phyloP scores from a whole-genome alignment of 2,888 invertebrate species.

The Lycophotia porphyrea region DNA sequence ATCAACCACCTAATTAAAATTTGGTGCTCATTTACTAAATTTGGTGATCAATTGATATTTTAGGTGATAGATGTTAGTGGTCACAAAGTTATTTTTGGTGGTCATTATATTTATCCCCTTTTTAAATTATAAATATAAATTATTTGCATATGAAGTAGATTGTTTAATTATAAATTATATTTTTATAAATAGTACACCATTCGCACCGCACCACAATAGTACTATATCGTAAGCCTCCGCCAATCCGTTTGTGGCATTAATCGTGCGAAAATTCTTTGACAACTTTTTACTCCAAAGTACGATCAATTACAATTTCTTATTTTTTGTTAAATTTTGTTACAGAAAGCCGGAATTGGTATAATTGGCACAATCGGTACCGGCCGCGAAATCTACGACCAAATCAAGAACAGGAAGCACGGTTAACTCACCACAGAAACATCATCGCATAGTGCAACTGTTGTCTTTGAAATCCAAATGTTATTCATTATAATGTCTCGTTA shows the following conservation, averaged over 20 bases:
- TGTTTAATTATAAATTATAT: no score
- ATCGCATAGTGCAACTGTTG: background rate
- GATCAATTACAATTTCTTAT: background rate
- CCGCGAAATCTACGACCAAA: conserved; percentile 64
- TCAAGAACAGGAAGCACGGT: conserved; percentile 57
- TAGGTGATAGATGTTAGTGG: no score
- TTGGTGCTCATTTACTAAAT: no score
- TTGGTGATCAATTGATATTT: no score
- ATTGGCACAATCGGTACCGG: conserved; percentile 66
- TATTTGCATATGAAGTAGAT: background rate
- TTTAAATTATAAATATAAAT: background rate
- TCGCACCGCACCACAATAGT: background rate
- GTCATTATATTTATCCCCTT: no score
- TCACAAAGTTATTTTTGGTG: no score
- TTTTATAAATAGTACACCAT: no score
- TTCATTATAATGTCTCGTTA: background rate
- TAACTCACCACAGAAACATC: background rate
- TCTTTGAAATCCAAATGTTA: conserved; percentile 9
- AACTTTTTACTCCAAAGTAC: background rate
- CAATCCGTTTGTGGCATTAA: background rate
- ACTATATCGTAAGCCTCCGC: background rate
- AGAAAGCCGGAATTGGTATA: conserved; percentile 69
- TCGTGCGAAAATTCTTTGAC: background rate
- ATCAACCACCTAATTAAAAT: no score
- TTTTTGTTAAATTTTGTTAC: conserved; percentile 49